Conservation (phyloP, 2,888 invertebrate species). For the Hyposoter didymator region DNA sequence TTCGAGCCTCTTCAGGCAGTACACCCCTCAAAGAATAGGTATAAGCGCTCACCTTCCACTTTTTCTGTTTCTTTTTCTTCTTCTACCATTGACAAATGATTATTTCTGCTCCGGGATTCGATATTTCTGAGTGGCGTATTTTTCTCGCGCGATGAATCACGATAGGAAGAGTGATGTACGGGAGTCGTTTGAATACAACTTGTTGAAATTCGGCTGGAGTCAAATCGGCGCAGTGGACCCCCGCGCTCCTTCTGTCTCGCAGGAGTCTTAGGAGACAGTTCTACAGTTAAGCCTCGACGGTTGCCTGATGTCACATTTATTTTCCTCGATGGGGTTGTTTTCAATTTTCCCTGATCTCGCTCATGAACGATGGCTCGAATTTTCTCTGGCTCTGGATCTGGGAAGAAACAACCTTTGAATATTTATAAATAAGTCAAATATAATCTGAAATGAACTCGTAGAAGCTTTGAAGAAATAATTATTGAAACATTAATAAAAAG, state of each 20-base stretch:
- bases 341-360: constrained; percentile 2
- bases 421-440: constrained; percentile 8
- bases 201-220: constrained; percentile 21
- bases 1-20: constrained; percentile 24
- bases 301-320: constrained; percentile 17
- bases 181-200: constrained; percentile 17
- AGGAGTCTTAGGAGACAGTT: constrained; percentile 11
- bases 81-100: constrained; percentile 13
- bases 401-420: constrained; percentile 2
- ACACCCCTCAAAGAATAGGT: constrained; percentile 20
- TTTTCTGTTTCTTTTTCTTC: constrained; percentile 32
- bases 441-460: background rate
- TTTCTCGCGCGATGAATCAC: constrained; percentile 20
- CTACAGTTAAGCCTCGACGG: constrained; percentile 17
- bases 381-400: background rate
- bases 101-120: background rate
- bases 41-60: constrained; percentile 29
- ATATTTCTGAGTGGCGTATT: constrained; percentile 15
- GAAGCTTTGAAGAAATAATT: constrained; percentile 17
- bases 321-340: constrained; percentile 32
- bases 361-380: constrained; percentile 23
- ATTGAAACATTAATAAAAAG: constrained; percentile 21
- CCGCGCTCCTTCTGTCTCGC: constrained; percentile 7
- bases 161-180: constrained; percentile 19
- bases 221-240: constrained; percentile 7